phyloP scores from a whole-genome alignment of 1,140 invertebrate species.

The Drosophila trapezifrons region DNA sequence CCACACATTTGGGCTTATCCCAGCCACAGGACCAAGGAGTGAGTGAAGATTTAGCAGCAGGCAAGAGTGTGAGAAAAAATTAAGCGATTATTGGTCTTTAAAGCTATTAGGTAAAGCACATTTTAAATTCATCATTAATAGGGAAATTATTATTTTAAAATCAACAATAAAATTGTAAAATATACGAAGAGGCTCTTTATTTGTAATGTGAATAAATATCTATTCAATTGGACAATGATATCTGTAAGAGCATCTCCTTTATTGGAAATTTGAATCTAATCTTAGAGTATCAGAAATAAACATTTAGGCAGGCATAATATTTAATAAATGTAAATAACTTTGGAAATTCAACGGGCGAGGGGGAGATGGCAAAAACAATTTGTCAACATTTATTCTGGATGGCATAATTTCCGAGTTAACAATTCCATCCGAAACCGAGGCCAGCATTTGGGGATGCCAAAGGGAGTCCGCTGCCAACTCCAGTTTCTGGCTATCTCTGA shows the following conservation, averaged over 20 bases:
- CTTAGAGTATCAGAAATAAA: conserved; percentile 2
- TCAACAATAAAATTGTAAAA: not conserved
- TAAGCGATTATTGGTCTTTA: not conserved
- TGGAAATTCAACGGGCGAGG: conserved; percentile 4
- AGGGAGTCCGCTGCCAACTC: conserved; percentile 13
- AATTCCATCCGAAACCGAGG: conserved; percentile 37
- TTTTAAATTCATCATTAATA: not conserved
- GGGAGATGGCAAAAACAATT: conserved; percentile 45
- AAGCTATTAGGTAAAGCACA: not conserved
- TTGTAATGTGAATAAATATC: too few relatives aligned
- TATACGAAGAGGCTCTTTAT: too few relatives aligned
- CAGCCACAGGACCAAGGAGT: not conserved
- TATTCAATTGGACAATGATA: not conserved
- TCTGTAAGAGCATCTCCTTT: not conserved
- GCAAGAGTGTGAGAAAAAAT: conserved; percentile 19
- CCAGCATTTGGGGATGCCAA: conserved; percentile 10
- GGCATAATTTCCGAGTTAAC: conserved; percentile 61
- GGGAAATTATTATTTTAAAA: not conserved
- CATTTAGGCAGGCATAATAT: conserved; percentile 23
- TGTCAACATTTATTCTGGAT: conserved; percentile 58
- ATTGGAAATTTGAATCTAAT: not conserved
- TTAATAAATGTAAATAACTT: conserved; percentile 40
- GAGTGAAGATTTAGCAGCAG: not conserved
- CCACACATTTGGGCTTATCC: conserved; percentile 25
- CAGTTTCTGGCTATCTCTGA: conserved; percentile 12